These are phyloP conservation scores for Drosophila athabasca DNA, from an alignment of 1,140 invertebrate species.

Conservation along the genomic window DNA sequence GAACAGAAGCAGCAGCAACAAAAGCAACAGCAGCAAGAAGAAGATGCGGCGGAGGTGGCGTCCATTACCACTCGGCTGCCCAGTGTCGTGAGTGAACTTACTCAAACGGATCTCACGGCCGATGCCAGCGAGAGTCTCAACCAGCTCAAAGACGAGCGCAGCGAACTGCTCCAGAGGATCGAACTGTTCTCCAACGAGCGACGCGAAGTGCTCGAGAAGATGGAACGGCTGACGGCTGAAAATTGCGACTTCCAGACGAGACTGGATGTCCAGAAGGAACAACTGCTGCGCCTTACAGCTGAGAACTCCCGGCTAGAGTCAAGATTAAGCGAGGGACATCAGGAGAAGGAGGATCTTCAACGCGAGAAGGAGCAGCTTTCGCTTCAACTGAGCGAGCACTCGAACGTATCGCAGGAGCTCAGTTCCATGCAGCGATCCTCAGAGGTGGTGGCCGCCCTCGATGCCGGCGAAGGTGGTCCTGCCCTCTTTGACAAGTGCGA, in stretches of 20 bases:
- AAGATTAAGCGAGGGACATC: too few species aligned
- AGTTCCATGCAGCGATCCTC: slow-evolving; percentile 77
- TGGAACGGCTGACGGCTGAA: slow-evolving; percentile 87
- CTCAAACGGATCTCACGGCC: slow-evolving; percentile 77
- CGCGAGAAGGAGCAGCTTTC: slow-evolving; percentile 53
- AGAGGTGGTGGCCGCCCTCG: slow-evolving; percentile 69
- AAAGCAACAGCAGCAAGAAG: neutral
- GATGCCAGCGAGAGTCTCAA: slow-evolving; percentile 84
- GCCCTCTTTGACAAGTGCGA: slow-evolving; percentile 76
- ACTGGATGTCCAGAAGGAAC: slow-evolving; percentile 33
- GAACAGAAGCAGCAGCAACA: slow-evolving; percentile 10
- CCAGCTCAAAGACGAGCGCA: slow-evolving; percentile 83
- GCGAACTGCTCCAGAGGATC: slow-evolving; percentile 84
- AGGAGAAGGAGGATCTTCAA: neutral
- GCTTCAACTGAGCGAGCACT: slow-evolving; percentile 51
- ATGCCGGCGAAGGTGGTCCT: slow-evolving; percentile 51
- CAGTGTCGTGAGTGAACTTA: slow-evolving; percentile 68
- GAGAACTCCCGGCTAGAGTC: too few species aligned
- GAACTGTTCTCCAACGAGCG: slow-evolving; percentile 87
- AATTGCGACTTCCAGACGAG: slow-evolving; percentile 84
- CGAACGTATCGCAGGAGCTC: slow-evolving; percentile 71
- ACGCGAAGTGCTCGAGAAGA: slow-evolving; percentile 88
- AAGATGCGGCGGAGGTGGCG: too few species aligned
- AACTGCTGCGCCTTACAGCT: slow-evolving; percentile 17
- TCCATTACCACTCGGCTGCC: slow-evolving; percentile 70